These are phyloP conservation scores for Rhingia rostrata DNA, from an alignment of 2,888 invertebrate genomes.

Conservation along the genomic window DNA sequence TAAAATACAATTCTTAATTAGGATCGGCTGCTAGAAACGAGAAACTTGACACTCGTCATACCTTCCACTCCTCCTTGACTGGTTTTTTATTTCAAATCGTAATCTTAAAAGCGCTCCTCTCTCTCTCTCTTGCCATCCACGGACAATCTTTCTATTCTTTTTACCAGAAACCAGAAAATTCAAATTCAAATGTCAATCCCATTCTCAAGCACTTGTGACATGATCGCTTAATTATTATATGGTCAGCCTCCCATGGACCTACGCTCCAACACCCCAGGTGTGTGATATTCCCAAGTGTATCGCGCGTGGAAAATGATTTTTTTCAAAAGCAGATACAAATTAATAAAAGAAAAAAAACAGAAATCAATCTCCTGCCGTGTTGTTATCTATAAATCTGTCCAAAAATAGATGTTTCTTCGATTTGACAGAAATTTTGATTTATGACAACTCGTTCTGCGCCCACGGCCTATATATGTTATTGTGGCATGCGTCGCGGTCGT, in stretches of 20 bases:
- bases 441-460: slow-evolving; percentile 59
- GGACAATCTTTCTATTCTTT: slow-evolving; percentile 24
- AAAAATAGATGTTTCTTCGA: slow-evolving; percentile 74
- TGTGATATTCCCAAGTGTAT: slow-evolving; percentile 16
- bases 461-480: slow-evolving; percentile 38
- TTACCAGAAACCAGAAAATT: background rate
- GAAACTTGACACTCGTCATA: slow-evolving; percentile 16
- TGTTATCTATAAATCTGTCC: slow-evolving; percentile 74
- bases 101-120: slow-evolving; percentile 17
- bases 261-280: slow-evolving; percentile 29
- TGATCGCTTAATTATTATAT: slow-evolving; percentile 54
- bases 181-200: slow-evolving; percentile 49
- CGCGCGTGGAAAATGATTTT: slow-evolving; percentile 36
- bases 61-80: slow-evolving; percentile 37
- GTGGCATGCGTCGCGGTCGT: slow-evolving; percentile 5
- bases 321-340: slow-evolving; percentile 31
- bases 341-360: slow-evolving; percentile 35
- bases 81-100: slow-evolving; percentile 11
- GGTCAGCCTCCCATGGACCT: slow-evolving; percentile 8
- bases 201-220: slow-evolving; percentile 25
- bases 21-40: slow-evolving; percentile 18
- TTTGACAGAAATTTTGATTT: slow-evolving; percentile 74
- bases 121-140: slow-evolving; percentile 1
- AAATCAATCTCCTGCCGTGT: slow-evolving; percentile 67
- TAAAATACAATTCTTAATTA: slow-evolving; percentile 21